Conservation (phyloP, 1,140 invertebrate species). For the Sitobion miscanthi region DNA sequence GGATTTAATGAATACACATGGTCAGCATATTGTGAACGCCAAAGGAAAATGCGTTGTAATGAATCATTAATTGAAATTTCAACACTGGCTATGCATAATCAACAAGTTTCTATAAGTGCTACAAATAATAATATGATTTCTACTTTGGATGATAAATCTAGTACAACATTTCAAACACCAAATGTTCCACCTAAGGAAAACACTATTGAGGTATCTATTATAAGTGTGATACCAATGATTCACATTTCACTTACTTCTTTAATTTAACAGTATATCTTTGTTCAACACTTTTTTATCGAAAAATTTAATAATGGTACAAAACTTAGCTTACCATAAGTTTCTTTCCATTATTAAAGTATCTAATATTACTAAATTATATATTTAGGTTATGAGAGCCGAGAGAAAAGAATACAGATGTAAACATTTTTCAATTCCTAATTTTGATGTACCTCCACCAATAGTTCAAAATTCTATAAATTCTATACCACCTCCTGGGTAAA, state of each 20-base stretch:
- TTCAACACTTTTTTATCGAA: background rate
- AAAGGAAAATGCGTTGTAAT: constrained; percentile 83
- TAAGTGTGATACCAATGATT: background rate
- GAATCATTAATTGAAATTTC: constrained; percentile 67
- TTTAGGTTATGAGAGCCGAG: constrained; percentile 83
- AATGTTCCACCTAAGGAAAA: constrained; percentile 53
- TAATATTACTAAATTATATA: constrained; percentile 57
- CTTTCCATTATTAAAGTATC: no score
- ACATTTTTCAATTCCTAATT: constrained; percentile 66
- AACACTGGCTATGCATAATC: constrained; percentile 55
- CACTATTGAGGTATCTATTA: constrained; percentile 46
- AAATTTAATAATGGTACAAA: background rate
- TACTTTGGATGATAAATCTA: constrained; percentile 20
- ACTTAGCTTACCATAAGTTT: background rate
- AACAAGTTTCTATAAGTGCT: constrained; percentile 23
- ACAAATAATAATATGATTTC: constrained; percentile 46
- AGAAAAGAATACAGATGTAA: constrained; percentile 81
- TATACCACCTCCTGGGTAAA: constrained; percentile 64
- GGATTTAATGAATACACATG: constrained; percentile 98
- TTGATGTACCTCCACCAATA: constrained; percentile 67
- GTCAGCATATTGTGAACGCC: constrained; percentile 95
- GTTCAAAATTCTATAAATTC: constrained; percentile 65
- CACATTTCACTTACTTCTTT: background rate
- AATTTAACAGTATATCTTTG: background rate
- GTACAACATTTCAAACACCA: constrained; percentile 9